Evolutionary conservation across 2,888 invertebrate genomes (phyloP), one percentile per base, ranked within the genome.

Genomic region (Unio delphinus): DNA sequence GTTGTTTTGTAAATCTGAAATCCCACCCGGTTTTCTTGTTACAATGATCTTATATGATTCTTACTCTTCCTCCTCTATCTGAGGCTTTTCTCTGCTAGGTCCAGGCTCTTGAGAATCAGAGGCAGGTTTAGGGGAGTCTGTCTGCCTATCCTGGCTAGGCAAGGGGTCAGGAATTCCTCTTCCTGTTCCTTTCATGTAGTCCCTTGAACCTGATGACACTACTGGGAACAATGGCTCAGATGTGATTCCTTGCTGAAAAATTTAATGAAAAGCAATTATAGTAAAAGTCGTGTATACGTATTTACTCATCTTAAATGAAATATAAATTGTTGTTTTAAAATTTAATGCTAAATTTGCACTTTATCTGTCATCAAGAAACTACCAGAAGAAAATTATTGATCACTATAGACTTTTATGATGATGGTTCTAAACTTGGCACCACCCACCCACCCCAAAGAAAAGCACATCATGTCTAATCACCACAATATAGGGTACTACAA

Each of bases 151-250:
- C 30, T 56, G 63, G 60, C 34, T 62, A 59, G 4, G 45, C 63
- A 23, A 63, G 68, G 8, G 62, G 56, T 65, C 68, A 54, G 79
- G 77, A 26, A 77, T 78, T n/a, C 69, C 72, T 26, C 64, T 61
- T 61, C 69, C 67, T 55, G 65, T 57, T 15, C 45, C 45, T 45
- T 45, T 45, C 45, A 45, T 3, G 45, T 45, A 15, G 45, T 45
- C 45, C 45, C 45, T 45, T 45, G 45, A 74, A 74, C 61, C 78
- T 75, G 11, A 81, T 59, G 61, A 88, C 83, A 23, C 77, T 79
- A 62, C 74, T 66, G 8, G 90, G 75, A 90, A 90, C 68, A 90
- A 74, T 11, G 90, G 89, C 4, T 77, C 83, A n/a, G 87, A 84
- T 68, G 87, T 86, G 63, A 89, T 87, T 26, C 89, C 88, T 88